Evolutionary conservation across 2,888 invertebrate genomes (phyloP).

Genomic region (Tachystola acroxantha): DNA sequence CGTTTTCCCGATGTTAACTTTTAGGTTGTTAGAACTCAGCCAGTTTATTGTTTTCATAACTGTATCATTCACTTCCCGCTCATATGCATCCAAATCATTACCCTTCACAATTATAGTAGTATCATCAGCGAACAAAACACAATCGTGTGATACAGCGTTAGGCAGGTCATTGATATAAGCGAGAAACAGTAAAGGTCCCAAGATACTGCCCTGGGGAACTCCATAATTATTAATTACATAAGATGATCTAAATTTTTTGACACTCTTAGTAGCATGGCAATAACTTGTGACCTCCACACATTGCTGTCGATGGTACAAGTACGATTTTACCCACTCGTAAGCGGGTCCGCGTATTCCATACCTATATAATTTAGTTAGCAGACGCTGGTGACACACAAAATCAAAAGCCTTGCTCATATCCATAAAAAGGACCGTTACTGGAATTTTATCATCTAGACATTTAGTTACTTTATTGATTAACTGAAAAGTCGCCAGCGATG

Average conservation of each 20-base stretch:
- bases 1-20: neutral
- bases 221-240: neutral
- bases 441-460: neutral
- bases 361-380: neutral
- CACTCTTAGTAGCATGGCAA: neutral
- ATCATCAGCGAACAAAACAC: conserved; percentile 1
- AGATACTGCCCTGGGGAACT: conserved; percentile 2
- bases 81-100: neutral
- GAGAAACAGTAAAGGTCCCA: neutral
- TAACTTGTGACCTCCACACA: neutral
- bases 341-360: too few relatives aligned
- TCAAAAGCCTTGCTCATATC: conserved; percentile 7
- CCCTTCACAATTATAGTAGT: neutral
- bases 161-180: neutral
- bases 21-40: too few relatives aligned
- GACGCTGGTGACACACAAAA: conserved; percentile 1
- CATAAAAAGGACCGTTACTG: conserved; percentile 2
- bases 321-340: neutral
- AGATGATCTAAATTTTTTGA: neutral
- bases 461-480: too few relatives aligned
- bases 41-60: too few relatives aligned
- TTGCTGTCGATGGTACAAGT: neutral
- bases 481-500: neutral
- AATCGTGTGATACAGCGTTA: neutral
- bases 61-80: too few relatives aligned